Base-by-base conservation (phyloP, 2,888 invertebrate genomes). In the Nasonia oneida region DNA sequence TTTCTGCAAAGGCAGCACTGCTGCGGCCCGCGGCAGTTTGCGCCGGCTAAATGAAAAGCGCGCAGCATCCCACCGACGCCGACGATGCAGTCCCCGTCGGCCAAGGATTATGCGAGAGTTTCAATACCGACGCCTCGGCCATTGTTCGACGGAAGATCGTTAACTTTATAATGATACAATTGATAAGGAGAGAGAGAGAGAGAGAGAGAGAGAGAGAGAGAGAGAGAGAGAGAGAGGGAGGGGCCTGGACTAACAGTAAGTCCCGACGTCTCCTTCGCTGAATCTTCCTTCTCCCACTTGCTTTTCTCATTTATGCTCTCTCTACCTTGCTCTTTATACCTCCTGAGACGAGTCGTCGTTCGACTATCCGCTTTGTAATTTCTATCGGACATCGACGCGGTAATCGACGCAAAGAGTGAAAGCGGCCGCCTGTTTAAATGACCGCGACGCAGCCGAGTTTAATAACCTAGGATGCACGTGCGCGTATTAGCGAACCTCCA, bases 151-250 rank as follows among this genome's bases (percentile, higher is more conserved):
- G 88, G 88, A 88, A 90, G 90, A 91, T 90, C 90, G 90, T 91
- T 90, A 91, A 91, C 90, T 90, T 90, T 88, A 88, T 90, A 91
- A 91, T 89, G 89, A 89, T 88, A 89, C 89, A 90, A 91, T 91
- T 91, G 91, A 91, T 90, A 91, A 90, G 84, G 79, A 84, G 88
- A 83, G 87, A 53, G 50, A 53, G 50, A 61, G n/a, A n/a, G 57
- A 61, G 57, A 61, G 57, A 73, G 37, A n/a, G n/a, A n/a, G n/a
- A n/a, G n/a, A 53, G 50, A 61, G 79, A 84, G 88, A 83, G 87
- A 53, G 50, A 53, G 50, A 61, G 79, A 84, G 88, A 83, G 87
- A 53, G 50, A 53, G 50, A 23, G 57, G 23, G 57, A 23, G 57
- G 1, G 73, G 42, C 73, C 10, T 88, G 77, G 83, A 85, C 87